Conservation (phyloP, 2,797 vertebrate genomes). For the Melanotaenia maccullochi region DNA sequence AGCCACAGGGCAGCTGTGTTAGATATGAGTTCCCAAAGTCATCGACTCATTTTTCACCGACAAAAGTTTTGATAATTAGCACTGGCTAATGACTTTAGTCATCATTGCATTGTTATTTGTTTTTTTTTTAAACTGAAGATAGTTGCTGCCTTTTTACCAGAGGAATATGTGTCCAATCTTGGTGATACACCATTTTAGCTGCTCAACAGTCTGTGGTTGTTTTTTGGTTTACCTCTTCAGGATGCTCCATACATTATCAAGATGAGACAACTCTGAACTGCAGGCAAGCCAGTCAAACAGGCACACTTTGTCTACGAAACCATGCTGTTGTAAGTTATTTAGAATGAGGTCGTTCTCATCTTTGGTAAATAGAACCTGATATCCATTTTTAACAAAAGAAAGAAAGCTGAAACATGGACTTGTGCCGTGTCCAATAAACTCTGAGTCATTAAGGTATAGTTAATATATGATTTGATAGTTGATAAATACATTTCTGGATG, state of each 20-base stretch:
- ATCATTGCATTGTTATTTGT: neutral
- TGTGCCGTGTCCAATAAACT: no score
- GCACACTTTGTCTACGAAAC: neutral
- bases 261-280: neutral
- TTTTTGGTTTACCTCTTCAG: neutral
- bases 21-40: neutral
- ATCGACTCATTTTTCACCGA: neutral
- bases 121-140: neutral
- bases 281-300: neutral
- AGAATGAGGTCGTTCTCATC: neutral
- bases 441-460: neutral
- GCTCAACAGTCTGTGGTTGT: neutral
- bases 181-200: neutral
- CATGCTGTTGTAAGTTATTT: neutral
- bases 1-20: neutral
- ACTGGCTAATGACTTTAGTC: no score
- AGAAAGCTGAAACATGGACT: no score
- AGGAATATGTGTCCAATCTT: neutral
- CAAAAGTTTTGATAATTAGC: no score
- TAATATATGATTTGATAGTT: neutral
- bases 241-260: neutral
- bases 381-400: no score
- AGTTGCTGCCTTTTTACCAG: neutral
- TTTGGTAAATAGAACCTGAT: no score
- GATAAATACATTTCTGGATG: neutral